phyloP scores from a whole-genome alignment of 92 coral and sea anemone genomes.

The Zoanthus sociatus region DNA sequence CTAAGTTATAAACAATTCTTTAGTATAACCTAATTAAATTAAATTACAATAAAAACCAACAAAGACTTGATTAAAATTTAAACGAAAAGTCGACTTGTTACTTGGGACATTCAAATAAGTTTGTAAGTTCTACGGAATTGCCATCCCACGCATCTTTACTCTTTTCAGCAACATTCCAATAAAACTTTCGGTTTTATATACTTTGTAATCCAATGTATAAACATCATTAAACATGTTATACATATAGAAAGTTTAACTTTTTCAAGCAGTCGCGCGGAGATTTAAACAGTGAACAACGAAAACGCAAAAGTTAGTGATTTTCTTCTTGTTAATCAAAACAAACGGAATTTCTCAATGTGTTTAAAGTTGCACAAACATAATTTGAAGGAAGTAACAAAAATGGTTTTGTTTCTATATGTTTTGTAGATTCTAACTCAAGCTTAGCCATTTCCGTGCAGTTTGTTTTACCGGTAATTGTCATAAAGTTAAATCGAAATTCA shows the following conservation, averaged over 20 bases:
- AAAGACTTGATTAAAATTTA: conserved; percentile 42
- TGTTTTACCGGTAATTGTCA: not conserved
- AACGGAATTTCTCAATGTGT: not conserved
- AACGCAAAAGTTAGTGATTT: not conserved
- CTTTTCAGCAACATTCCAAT: not conserved
- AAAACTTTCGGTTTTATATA: not conserved
- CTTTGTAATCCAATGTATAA: not conserved
- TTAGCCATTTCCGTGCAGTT: not conserved
- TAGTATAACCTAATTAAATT: conserved; percentile 48
- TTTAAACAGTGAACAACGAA: not conserved
- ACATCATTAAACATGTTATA: not conserved
- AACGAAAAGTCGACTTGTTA: conserved; percentile 20
- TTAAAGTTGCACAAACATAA: conserved; percentile 21
- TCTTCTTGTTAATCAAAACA: not conserved
- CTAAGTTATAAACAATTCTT: conserved; percentile 50
- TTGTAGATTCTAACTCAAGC: not conserved
- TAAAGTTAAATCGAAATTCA: not conserved
- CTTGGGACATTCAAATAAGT: conserved; percentile 12
- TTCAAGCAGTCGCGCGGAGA: not conserved
- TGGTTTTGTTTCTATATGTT: not conserved
- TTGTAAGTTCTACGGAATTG: not conserved
- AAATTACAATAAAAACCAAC: conserved; percentile 48
- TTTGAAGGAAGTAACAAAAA: not conserved
- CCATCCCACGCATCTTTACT: conserved; percentile 33
- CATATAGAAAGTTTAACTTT: not conserved